Percentiles rank a stretch among this genome's conserved stretches.
Evolutionary conservation across 2,113 vertebrate species (phyloP).

Genomic region (Loxodonta africana): DNA sequence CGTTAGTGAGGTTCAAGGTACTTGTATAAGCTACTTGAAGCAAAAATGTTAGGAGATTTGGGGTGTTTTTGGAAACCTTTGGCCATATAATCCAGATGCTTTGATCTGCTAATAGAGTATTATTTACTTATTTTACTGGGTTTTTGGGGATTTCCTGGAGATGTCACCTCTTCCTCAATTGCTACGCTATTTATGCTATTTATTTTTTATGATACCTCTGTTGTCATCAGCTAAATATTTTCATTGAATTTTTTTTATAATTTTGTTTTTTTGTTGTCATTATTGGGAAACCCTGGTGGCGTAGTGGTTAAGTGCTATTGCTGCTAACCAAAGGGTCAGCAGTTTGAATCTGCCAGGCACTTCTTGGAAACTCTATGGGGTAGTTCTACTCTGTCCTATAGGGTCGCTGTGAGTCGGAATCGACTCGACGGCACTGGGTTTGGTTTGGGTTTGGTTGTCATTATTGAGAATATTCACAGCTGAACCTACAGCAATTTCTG

Average conservation of each 20-base stretch:
- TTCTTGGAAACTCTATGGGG: too few relatives aligned
- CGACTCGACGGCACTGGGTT: too few relatives aligned
- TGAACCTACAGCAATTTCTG: too few relatives aligned
- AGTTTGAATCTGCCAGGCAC: too few relatives aligned
- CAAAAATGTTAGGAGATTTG: neutral
- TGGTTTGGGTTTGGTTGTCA: too few relatives aligned
- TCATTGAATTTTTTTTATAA: neutral
- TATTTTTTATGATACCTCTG: neutral
- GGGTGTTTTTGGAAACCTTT: neutral
- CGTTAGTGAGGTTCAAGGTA: neutral
- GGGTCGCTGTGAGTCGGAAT: too few relatives aligned
- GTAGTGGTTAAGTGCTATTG: too few relatives aligned
- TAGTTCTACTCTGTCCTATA: too few relatives aligned
- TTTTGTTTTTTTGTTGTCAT: too few relatives aligned
- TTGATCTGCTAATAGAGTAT: neutral
- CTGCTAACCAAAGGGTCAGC: too few relatives aligned
- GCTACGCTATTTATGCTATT: neutral
- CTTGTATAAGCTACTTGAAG: neutral
- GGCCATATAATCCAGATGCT: neutral
- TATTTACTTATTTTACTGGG: neutral
- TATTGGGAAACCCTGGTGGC: too few relatives aligned
- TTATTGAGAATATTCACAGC: too few relatives aligned
- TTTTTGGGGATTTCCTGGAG: slow-evolving; percentile 15
- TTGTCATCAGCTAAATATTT: neutral
- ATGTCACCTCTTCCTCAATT: neutral